Percentiles rank a stretch among this genome's conserved stretches.
phyloP scores from a whole-genome alignment of 2,113 vertebrate species.

The Hyperoodon ampullatus region DNA sequence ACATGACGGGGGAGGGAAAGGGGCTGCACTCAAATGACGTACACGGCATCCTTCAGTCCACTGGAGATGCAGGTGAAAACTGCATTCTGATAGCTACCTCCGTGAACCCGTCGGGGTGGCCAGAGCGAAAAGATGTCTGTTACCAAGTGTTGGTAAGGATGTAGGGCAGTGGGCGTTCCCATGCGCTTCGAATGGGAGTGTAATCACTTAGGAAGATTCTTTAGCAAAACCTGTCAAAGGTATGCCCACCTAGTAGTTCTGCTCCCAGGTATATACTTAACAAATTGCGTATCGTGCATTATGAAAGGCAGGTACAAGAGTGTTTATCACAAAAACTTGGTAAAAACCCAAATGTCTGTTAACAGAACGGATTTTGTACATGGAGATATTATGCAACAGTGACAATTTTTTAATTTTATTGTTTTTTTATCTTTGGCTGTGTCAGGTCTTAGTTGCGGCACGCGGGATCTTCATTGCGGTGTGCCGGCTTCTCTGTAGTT shows the following conservation, averaged over 20 bases:
- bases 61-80: background rate
- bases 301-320: background rate
- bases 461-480: no score
- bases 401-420: background rate
- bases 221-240: background rate
- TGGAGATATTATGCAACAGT: background rate
- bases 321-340: background rate
- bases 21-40: fast-evolving
- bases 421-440: no score
- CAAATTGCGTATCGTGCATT: fast-evolving
- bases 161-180: fast-evolving
- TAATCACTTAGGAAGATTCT: background rate
- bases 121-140: fast-evolving
- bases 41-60: fast-evolving
- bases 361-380: background rate
- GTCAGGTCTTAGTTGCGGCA: no score
- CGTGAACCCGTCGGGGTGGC: fast-evolving
- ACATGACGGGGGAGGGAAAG: fast-evolving
- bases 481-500: no score
- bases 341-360: background rate
- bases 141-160: background rate
- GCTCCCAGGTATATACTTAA: fast-evolving
- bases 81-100: fast-evolving
- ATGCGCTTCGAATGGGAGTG: fast-evolving
- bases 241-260: fast-evolving